Percentiles rank a stretch among this genome's conserved stretches.
Conservation (phyloP, 2,113 vertebrate species). For the Epinephelus lanceolatus region DNA sequence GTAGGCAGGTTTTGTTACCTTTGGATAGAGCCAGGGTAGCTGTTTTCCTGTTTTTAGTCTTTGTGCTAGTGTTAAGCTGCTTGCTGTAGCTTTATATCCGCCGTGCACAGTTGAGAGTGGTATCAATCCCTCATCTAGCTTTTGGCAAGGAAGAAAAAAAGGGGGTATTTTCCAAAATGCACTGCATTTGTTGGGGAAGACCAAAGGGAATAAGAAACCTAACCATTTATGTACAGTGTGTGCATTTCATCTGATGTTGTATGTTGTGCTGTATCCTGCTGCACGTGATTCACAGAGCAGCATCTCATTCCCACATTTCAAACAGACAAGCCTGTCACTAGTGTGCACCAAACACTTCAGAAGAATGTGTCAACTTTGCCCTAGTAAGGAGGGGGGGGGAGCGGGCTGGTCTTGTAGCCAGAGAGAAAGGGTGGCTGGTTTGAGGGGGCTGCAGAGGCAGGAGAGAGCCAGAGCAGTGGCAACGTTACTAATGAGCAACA, state of each 20-base stretch:
- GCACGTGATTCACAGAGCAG: constrained; percentile 34
- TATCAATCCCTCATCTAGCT: constrained; percentile 9
- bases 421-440: constrained; percentile 41
- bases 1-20: neutral
- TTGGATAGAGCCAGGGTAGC: neutral
- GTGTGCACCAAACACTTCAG: constrained; percentile 56
- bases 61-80: neutral
- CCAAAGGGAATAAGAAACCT: constrained; percentile 4
- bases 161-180: neutral
- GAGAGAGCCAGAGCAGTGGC: constrained; percentile 68
- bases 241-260: constrained; percentile 23
- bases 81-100: neutral
- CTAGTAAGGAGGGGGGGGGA: constrained; percentile 54
- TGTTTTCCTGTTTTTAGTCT: neutral
- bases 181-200: constrained; percentile 7
- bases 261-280: neutral
- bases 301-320: constrained; percentile 61
- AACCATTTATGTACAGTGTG: neutral
- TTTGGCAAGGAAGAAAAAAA: neutral
- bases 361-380: constrained; percentile 78
- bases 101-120: neutral
- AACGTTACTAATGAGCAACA: constrained; percentile 83
- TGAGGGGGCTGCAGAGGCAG: constrained; percentile 48
- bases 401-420: constrained; percentile 44
- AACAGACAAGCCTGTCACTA: constrained; percentile 68